Evolutionary conservation across 1,140 invertebrate genomes (phyloP).

Genomic region (Hyles vespertilio): DNA sequence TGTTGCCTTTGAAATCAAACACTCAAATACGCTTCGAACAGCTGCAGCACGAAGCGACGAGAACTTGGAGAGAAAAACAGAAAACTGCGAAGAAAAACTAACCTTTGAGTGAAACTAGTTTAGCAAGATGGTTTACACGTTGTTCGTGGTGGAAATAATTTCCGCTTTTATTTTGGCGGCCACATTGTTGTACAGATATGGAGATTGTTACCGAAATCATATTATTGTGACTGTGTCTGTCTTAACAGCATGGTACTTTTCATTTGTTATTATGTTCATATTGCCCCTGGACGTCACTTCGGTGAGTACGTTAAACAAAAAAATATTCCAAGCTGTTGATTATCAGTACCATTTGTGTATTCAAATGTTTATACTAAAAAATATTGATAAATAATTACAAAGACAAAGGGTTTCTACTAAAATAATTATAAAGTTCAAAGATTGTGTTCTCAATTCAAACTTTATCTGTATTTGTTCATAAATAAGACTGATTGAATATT

Average conservation of each 20-base stretch:
- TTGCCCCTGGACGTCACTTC: constrained; percentile 97
- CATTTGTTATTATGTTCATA: constrained; percentile 97
- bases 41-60: constrained; percentile 93
- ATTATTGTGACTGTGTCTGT: constrained; percentile 95
- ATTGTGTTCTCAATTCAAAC: no score
- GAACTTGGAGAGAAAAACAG: constrained; percentile 79
- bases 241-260: constrained; percentile 98
- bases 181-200: constrained; percentile 93
- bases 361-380: no score
- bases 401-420: no score
- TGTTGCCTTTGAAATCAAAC: constrained; percentile 92
- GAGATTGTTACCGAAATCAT: constrained; percentile 95
- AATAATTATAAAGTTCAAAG: no score
- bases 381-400: no score
- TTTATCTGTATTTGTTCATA: no score
- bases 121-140: constrained; percentile 84
- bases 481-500: no score
- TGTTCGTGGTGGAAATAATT: constrained; percentile 88
- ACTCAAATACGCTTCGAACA: constrained; percentile 95
- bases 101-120: constrained; percentile 7
- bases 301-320: constrained; percentile 72
- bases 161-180: constrained; percentile 81
- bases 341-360: no score
- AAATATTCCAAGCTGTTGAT: no score
- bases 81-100: constrained; percentile 53